A percentile compares a stretch with the other conserved stretches of the same genome.
Conservation (phyloP, 2,797 vertebrate genomes). For the Myripristis jacobus region DNA sequence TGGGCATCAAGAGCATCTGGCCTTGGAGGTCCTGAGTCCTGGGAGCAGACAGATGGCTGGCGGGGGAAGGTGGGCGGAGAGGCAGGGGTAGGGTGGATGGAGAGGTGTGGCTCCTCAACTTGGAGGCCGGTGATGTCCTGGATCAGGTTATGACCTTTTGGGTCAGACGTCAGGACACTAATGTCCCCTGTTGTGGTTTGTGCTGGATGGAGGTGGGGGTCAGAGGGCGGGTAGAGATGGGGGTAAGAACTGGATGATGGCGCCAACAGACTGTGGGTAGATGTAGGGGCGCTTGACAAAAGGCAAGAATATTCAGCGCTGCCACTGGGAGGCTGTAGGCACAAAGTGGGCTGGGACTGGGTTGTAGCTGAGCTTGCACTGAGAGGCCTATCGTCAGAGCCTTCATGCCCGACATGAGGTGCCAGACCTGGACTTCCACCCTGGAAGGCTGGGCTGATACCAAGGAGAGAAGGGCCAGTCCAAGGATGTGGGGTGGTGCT, state of each 20-base stretch:
- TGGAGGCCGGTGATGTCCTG: conserved; percentile 66
- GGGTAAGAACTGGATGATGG: conserved; percentile 49
- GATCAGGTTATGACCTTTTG: conserved; percentile 44
- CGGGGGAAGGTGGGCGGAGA: conserved; percentile 46
- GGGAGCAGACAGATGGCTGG: conserved; percentile 53
- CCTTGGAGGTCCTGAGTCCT: conserved; percentile 59
- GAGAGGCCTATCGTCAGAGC: conserved; percentile 50
- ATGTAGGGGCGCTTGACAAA: conserved; percentile 66
- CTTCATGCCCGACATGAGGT: conserved; percentile 39
- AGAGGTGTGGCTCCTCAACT: conserved; percentile 53
- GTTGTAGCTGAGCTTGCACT: conserved; percentile 58
- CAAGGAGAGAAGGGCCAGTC: conserved; percentile 62
- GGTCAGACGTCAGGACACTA: conserved; percentile 31
- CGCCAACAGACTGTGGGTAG: conserved; percentile 72
- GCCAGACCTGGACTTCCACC: conserved; percentile 42
- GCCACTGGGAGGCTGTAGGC: conserved; percentile 72
- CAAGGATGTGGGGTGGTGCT: conserved; percentile 57
- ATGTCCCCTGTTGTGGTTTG: conserved; percentile 59
- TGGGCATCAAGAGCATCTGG: conserved; percentile 47
- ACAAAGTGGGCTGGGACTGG: conserved; percentile 81
- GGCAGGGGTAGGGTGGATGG: conserved; percentile 40
- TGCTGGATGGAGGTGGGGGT: conserved; percentile 42
- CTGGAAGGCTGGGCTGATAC: conserved; percentile 48
- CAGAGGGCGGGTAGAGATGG: conserved; percentile 48
- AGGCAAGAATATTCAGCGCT: conserved; percentile 65